phyloP scores from a whole-genome alignment of 2,888 invertebrate genomes.

The Drosophila rellima region DNA sequence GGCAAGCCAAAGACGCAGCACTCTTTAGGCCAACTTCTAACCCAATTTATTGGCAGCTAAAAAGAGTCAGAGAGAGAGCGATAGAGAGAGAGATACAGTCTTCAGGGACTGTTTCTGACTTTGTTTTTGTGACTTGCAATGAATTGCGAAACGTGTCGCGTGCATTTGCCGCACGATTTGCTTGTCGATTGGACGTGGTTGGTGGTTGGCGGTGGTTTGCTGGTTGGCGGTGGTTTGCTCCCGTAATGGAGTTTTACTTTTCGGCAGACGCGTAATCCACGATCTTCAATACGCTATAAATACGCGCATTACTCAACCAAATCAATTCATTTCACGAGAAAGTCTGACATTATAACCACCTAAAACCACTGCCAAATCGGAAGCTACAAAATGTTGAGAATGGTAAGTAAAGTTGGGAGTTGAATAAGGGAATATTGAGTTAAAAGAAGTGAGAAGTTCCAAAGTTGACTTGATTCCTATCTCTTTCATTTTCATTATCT shows the following conservation, averaged over 20 bases:
- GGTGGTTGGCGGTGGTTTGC: slow-evolving; percentile 8
- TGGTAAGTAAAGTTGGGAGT: slow-evolving; percentile 37
- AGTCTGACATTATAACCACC: slow-evolving; percentile 59
- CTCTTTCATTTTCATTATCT: background rate
- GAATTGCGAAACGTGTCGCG: slow-evolving; percentile 73
- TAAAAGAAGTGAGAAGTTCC: background rate
- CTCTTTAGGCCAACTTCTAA: slow-evolving; percentile 34
- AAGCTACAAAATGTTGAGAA: slow-evolving; percentile 45
- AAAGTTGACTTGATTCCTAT: background rate
- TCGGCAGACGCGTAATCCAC: slow-evolving; percentile 44
- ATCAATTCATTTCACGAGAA: slow-evolving; percentile 72
- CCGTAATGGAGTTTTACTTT: slow-evolving; percentile 71
- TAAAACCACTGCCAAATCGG: background rate
- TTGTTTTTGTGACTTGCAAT: slow-evolving; percentile 8
- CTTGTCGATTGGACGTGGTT: slow-evolving; percentile 72
- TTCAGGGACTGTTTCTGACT: slow-evolving; percentile 11
- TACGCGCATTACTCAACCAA: slow-evolving; percentile 50
- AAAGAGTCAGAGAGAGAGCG: background rate
- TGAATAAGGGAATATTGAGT: background rate
- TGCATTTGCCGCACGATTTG: slow-evolving; percentile 75
- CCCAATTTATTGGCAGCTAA: slow-evolving; percentile 7
- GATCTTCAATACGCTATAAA: slow-evolving; percentile 49
- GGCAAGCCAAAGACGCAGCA: slow-evolving; percentile 6
- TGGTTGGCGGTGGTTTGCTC: slow-evolving; percentile 25
- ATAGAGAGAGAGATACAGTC: background rate